Base-by-base conservation (phyloP, 2,113 vertebrate genomes). In the Poeciliopsis retropinna region DNA sequence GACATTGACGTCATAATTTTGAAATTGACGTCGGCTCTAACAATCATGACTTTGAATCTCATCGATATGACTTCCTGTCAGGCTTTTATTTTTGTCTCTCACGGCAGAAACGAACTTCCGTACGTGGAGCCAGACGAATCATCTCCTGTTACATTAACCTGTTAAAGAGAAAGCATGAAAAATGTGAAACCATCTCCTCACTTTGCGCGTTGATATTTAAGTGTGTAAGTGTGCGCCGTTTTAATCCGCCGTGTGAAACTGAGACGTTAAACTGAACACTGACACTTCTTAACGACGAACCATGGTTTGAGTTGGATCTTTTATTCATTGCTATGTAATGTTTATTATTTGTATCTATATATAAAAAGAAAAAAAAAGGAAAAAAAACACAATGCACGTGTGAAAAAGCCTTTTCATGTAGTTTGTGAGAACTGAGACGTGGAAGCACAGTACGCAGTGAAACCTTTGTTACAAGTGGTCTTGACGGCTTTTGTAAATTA, bases 301-400 rank as follows among this genome's bases (percentile, higher is more conserved):
- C 73, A 61, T 82, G 41, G 13, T 87, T 82, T 86, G 75, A 86
- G 80, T 83, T 68, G 82, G 15, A 73, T 81, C 72, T 87, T 37
- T 85, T 80, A 85, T 81, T 93, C 89, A 90, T 90, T 91, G 92
- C 91, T 91, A 87, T 93, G 89, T 93, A 88, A 91, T 85, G 93
- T 93, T 90, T 61, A 91, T 27, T 82, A 83, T 85, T 88, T 91
- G 89, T 91, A 91, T 73, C 79, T 85, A 81, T 86, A 81, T 89
- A 82, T 73, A 87, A 82, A 82, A 84, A 82, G 39, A 4, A 41
- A 31, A 31, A 30, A 30, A 39, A 39, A 39, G 2, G 10, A 39
- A 60, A 72, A 29, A 83, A 70, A 69, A 66, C 44, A 47, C 44
- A 22, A 57, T 74, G 91, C 91, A 92, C 73, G 90, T 74, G 69